Base-by-base conservation (phyloP, 2,113 vertebrate species). In the Lagopus muta region DNA sequence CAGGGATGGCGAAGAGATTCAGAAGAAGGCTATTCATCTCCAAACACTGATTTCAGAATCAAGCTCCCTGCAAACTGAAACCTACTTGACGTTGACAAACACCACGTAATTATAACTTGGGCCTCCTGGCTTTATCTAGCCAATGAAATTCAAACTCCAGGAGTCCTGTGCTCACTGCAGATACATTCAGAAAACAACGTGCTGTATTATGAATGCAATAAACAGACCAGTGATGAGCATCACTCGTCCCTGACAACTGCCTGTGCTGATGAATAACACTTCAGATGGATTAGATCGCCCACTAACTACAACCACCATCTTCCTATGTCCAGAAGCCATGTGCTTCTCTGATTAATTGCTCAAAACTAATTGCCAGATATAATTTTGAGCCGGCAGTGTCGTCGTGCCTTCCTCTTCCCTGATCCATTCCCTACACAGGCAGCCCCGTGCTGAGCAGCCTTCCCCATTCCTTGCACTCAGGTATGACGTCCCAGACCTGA, bases 281-380 rank as follows among this genome's bases (percentile, higher is more conserved):
- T 82, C 70, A 47, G 89, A 69, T 0, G 12, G 86, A 89, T 91
- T 86, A 52, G 25, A 40, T 96, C 74, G 16, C 92, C 95, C 92
- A 93, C 95, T 86, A 81, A 40, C 80, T n/a, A 36, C 34, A 3
- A 22, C 7, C 82, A 28, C 69, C 42, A 81, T 1, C 83, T 79
- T 78, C 58, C 91, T 62, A 11, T 81, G 91, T 48, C 97, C 95
- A 88, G 66, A 42, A 89, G 83, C 75, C 96, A 95, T 16, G 2
- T 5, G 78, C 61, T 86, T 60, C 90, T 72, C 88, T 92, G 92
- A 90, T 94, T 93, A 95, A 34, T 4, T 36, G 78, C 84, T 95
- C 81, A 64, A 62, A 93, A 83, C 78, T 85, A 96, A 97, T 94
- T 94, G 93, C 45, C 94, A 93, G 91, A 50, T 71, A 79, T 66